A percentile compares a stretch with the other conserved stretches of the same genome.
Evolutionary conservation across 2,888 invertebrate species (phyloP).

Genomic region (Gastracanthus pulcherrimus): DNA sequence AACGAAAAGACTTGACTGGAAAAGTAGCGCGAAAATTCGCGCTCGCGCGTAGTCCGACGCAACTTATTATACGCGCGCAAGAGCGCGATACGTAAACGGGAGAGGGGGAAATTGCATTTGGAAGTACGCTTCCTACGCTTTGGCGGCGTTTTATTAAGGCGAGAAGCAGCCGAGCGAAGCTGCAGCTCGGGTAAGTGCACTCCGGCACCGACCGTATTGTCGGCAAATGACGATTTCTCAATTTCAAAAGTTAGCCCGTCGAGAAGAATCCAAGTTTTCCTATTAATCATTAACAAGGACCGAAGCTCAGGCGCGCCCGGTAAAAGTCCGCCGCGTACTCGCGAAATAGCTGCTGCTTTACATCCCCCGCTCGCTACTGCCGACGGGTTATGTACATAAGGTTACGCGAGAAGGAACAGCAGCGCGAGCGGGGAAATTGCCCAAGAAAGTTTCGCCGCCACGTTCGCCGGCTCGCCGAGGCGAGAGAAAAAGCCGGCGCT

Average conservation of each 20-base stretch:
- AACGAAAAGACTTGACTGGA: not conserved
- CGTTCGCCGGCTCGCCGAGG: not conserved
- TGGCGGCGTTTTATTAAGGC: not conserved
- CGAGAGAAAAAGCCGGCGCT: not conserved
- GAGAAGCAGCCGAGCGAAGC: too few relatives aligned
- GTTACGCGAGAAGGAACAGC: too few relatives aligned
- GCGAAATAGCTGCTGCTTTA: conserved; percentile 19
- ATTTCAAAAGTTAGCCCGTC: conserved; percentile 38
- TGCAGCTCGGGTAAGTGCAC: not conserved
- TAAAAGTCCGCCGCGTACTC: too few relatives aligned
- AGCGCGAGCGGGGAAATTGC: conserved; percentile 24
- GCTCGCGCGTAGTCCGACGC: too few relatives aligned
- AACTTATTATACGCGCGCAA: too few relatives aligned
- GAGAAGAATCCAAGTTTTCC: conserved; percentile 23
- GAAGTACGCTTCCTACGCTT: conserved; percentile 25
- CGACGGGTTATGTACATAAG: conserved; percentile 33
- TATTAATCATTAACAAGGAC: conserved; percentile 46
- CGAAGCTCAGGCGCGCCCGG: not conserved
- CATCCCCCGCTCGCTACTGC: not conserved
- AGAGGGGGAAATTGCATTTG: conserved; percentile 18
- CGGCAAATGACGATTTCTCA: conserved; percentile 42
- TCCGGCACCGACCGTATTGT: conserved; percentile 6
- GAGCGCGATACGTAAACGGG: not conserved
- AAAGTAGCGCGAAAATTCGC: not conserved
- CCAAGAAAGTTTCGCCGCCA: conserved; percentile 16